Base-by-base conservation (phyloP, 2,888 invertebrate species). In the Ophion ventricosus region DNA sequence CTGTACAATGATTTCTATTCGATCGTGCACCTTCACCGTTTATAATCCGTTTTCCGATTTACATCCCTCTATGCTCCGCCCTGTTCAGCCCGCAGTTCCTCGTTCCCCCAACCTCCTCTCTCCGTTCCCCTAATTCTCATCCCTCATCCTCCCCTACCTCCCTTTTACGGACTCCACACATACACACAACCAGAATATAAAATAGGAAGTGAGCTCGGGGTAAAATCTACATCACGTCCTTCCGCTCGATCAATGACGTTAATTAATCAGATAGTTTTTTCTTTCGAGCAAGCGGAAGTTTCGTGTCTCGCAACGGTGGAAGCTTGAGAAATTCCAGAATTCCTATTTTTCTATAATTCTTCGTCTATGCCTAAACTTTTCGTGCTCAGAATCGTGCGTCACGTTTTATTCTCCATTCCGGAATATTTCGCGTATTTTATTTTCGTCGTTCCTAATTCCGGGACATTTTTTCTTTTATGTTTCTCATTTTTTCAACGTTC, bases 31-130 rank as follows among this genome's bases (percentile, higher is more conserved):
- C 66, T 84, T 81, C 73, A 77, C 69, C 81, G 80, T 59, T 78
- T 84, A 81, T 84, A 84, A 84, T 84, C 84, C 84, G 80, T 81
- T 84, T 84, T 80, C 77, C 85, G 78, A 83, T 80, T 85, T 79
- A 79, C 83, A 77, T 82, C 73, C 80, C 81, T 64, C 73, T 57
- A 59, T 69, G 59, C 75, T 80, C 59, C 63, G 54, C 73, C 56
- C 69, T n/a, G 49, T 35, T 67, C 49, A 35, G 35, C 35, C 8
- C 35, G 35, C 35, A 35, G 35, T 35, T 35, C 8, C 35, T 35
- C 59, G 5, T 35, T 59, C 26, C 66, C 70, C 29, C 35, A 43
- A 23, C 56, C 75, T 64, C 74, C 64, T 25, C 26, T 29, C 49
- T 56, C 61, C 54, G 2, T 49, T 17, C 40, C 43, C 74, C 63